Evolutionary conservation across 1,140 invertebrate genomes (phyloP).

Genomic region (Drosophila micromelanica): DNA sequence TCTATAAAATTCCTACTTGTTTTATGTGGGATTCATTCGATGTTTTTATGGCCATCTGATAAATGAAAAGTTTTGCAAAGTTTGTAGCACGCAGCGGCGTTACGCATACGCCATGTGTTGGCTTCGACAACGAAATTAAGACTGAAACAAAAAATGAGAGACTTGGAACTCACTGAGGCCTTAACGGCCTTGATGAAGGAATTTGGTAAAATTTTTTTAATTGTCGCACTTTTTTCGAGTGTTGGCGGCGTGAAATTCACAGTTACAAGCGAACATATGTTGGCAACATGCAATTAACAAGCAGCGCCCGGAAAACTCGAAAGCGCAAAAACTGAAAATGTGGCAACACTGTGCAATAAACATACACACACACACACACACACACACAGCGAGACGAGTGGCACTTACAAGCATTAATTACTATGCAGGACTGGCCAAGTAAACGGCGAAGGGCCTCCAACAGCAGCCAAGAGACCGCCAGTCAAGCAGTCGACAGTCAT

Average conservation of each 20-base stretch:
- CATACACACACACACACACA: conserved; percentile 9
- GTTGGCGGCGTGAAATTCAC: conserved; percentile 23
- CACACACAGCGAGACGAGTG: conserved; percentile 29
- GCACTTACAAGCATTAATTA: conserved; percentile 77
- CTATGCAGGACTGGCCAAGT: conserved; percentile 64
- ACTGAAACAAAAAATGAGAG: background rate
- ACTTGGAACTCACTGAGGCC: conserved; percentile 6
- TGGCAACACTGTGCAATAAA: conserved; percentile 42
- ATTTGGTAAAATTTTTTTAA: conserved; percentile 66
- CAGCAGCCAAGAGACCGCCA: conserved; percentile 36
- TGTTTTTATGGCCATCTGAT: conserved; percentile 71
- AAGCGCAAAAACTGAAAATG: conserved; percentile 29
- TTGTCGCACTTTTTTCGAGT: conserved; percentile 24
- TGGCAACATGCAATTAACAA: conserved; percentile 72
- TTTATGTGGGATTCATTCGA: conserved; percentile 24
- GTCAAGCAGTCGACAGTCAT: conserved; percentile 40
- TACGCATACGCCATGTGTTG: conserved; percentile 75
- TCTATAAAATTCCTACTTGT: background rate
- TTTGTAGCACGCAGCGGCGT: conserved; percentile 45
- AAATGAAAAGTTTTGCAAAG: conserved; percentile 67
- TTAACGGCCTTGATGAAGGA: conserved; percentile 23
- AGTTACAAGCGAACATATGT: conserved; percentile 65
- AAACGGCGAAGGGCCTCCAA: conserved; percentile 23
- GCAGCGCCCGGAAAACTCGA: conserved; percentile 36
- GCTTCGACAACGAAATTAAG: conserved; percentile 3